A percentile compares a stretch with the other conserved stretches of the same genome.
These are phyloP conservation scores for Zalophus californianus DNA, from an alignment of 2,797 vertebrate genomes.

Conservation along the genomic window DNA sequence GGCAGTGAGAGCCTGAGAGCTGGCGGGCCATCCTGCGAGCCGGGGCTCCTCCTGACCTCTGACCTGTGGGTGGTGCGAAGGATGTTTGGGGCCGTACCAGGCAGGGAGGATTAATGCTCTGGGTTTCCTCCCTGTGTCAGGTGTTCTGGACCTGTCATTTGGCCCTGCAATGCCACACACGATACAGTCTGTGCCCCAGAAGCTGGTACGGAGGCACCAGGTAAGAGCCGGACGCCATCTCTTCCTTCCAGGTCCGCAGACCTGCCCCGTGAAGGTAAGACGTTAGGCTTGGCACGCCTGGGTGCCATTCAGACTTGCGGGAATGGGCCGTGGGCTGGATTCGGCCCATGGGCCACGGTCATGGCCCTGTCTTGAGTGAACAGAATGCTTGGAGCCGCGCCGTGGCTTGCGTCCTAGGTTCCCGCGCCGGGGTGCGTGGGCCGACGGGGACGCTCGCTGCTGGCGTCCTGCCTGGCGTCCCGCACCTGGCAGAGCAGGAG, in stretches of 20 bases:
- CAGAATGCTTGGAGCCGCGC: neutral
- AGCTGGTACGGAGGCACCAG: neutral
- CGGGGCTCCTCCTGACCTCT: neutral
- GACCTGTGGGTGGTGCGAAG: neutral
- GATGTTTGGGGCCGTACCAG: neutral
- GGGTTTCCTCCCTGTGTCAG: slow-evolving; percentile 40
- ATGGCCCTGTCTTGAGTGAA: neutral
- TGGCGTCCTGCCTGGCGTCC: accelerated
- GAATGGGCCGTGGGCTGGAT: accelerated
- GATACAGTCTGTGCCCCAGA: slow-evolving; percentile 42
- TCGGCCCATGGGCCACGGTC: accelerated
- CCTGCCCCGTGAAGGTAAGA: neutral
- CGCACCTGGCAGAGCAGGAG: accelerated
- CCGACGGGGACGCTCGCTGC: accelerated
- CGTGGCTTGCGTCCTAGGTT: neutral
- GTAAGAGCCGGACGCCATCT: slow-evolving; percentile 32
- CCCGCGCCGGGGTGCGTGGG: accelerated
- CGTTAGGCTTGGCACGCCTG: neutral
- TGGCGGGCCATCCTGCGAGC: neutral
- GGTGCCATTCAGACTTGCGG: too few relatives aligned
- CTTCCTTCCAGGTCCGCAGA: too few relatives aligned
- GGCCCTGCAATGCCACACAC: slow-evolving; percentile 57
- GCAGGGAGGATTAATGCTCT: accelerated
- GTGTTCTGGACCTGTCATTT: neutral
- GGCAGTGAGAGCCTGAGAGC: too few relatives aligned